Evolutionary conservation across 2,113 vertebrate genomes (phyloP).

Genomic region (Vulpes vulpes): DNA sequence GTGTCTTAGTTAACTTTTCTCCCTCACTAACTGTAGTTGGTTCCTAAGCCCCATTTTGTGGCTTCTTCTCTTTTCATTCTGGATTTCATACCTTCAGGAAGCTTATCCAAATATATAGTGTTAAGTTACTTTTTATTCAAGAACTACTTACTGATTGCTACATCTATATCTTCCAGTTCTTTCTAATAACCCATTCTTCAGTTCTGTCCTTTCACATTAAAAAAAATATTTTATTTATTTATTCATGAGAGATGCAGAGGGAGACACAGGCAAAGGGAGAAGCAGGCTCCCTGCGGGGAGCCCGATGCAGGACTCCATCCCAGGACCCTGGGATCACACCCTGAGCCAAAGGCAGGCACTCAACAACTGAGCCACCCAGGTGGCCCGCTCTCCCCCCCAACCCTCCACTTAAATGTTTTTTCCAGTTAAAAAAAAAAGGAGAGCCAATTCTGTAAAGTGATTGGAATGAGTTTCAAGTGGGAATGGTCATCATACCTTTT

Average conservation of each 20-base stretch:
- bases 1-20: constrained; percentile 34
- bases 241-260: too few relatives aligned
- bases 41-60: background rate
- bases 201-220: background rate
- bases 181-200: constrained; percentile 8
- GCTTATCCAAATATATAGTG: background rate
- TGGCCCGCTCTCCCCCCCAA: background rate
- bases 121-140: constrained; percentile 47
- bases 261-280: too few relatives aligned
- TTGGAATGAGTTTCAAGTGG: constrained; percentile 46
- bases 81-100: background rate
- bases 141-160: constrained; percentile 23
- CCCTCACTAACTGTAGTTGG: background rate
- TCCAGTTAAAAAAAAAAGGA: background rate
- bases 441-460: background rate
- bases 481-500: constrained; percentile 13
- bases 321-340: too few relatives aligned
- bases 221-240: too few relatives aligned
- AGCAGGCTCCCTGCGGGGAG: too few relatives aligned
- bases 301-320: too few relatives aligned
- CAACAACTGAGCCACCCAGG: too few relatives aligned
- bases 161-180: constrained; percentile 37
- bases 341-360: too few relatives aligned
- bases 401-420: constrained; percentile 15
- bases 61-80: constrained; percentile 43